Evolutionary conservation across 2,888 invertebrate species (phyloP).

Genomic region (Harmothoe impar): DNA sequence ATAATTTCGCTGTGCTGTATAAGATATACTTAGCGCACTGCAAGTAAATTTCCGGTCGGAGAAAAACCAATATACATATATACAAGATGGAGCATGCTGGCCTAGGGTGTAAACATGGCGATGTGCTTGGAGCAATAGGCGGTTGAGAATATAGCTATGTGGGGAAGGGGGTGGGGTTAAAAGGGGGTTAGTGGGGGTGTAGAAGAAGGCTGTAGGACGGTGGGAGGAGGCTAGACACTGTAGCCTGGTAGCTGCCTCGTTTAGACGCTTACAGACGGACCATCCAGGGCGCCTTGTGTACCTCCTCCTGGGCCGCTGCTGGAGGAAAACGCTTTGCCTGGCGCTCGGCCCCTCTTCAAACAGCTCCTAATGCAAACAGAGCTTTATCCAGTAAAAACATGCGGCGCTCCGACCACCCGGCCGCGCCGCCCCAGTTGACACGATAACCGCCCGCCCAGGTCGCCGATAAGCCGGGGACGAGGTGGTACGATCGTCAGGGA

Average conservation of each 20-base stretch:
- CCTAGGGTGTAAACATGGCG: neutral
- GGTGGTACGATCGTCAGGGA: neutral
- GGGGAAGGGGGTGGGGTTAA: neutral
- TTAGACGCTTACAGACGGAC: neutral
- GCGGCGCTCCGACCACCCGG: neutral
- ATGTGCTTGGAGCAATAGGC: neutral
- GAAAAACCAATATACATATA: neutral
- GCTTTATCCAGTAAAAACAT: slow-evolving; percentile 47
- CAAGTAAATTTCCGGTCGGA: too few species aligned
- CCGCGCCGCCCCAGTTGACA: slow-evolving; percentile 30
- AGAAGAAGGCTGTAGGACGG: neutral
- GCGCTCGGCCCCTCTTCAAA: slow-evolving; percentile 31
- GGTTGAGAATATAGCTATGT: neutral
- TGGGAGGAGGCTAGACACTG: neutral
- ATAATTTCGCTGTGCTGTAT: too few species aligned
- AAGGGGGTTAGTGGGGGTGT: neutral
- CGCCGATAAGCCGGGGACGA: neutral
- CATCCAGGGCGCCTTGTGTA: slow-evolving; percentile 3
- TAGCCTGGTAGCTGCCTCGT: neutral
- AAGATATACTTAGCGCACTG: too few species aligned
- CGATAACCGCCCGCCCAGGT: neutral
- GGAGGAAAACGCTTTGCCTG: slow-evolving; percentile 5
- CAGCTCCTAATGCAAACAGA: slow-evolving; percentile 49
- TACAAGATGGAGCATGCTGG: neutral
- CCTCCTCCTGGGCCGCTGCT: neutral